Percentiles rank a stretch among this genome's conserved stretches.
phyloP scores from a whole-genome alignment of 1,140 invertebrate species.

The Trachymyrmex cornetzi region DNA sequence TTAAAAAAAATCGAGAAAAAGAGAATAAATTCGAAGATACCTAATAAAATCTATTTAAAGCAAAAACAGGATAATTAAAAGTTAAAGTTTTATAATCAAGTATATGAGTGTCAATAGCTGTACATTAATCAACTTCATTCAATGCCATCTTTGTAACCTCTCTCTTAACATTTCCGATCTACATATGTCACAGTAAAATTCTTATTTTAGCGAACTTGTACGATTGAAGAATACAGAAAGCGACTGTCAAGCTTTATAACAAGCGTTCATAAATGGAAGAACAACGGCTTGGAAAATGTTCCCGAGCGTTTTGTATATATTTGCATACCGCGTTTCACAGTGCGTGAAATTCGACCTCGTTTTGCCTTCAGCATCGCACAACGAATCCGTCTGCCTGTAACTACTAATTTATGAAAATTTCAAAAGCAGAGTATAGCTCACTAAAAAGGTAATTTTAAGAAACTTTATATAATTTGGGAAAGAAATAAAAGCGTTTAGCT shows the following conservation, averaged over 20 bases:
- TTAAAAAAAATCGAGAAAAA: not conserved
- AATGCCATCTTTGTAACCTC: not conserved
- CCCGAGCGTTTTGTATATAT: conserved; percentile 77
- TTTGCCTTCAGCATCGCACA: conserved; percentile 42
- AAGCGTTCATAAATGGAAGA: conserved; percentile 62
- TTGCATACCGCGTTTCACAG: conserved; percentile 76
- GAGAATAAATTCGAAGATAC: not conserved
- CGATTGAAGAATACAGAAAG: not conserved
- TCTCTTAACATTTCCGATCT: not conserved
- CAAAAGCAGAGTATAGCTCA: not conserved
- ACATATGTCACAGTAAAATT: not conserved
- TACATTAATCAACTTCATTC: not conserved
- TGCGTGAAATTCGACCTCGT: conserved; percentile 75
- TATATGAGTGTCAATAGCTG: not conserved
- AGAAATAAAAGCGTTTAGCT: not conserved
- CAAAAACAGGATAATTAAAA: not conserved
- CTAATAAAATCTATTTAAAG: not conserved
- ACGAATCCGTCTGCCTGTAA: conserved; percentile 18
- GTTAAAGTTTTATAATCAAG: not conserved
- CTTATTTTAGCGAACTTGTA: not conserved
- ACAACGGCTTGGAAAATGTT: conserved; percentile 70
- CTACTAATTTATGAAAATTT: conserved; percentile 42
- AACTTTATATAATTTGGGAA: not conserved
- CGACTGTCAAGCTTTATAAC: conserved; percentile 8
- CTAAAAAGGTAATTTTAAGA: not conserved